Conservation (phyloP, 2,113 vertebrate genomes). For the Oxyruncus cristatus region DNA sequence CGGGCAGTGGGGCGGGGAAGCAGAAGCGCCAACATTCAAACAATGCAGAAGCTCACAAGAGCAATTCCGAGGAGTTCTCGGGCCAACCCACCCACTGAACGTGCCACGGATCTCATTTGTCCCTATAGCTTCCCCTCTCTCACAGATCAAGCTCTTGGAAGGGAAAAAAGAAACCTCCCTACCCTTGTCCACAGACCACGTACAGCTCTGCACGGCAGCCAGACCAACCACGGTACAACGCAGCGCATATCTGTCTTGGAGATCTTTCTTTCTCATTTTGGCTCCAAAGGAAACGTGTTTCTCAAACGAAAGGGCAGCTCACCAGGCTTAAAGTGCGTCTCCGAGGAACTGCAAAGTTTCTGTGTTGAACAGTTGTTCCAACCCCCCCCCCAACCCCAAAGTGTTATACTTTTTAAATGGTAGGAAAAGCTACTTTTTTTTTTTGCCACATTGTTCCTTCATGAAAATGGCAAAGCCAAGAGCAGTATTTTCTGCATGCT, state of each 20-base stretch:
- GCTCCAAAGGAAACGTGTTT: not conserved
- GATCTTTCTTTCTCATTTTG: not conserved
- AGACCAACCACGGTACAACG: not conserved
- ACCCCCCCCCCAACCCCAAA: not conserved
- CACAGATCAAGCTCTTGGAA: not conserved
- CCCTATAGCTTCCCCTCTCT: not conserved
- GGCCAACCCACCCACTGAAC: not conserved
- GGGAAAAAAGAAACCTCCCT: not conserved
- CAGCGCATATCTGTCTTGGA: not conserved
- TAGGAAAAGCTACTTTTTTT: not conserved
- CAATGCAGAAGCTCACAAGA: not conserved
- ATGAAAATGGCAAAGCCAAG: not conserved
- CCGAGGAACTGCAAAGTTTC: not conserved
- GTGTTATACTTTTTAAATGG: not conserved
- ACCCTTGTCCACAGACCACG: not conserved
- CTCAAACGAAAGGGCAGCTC: not conserved
- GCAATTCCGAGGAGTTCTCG: not conserved
- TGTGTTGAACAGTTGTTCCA: not conserved
- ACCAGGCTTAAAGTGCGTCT: not conserved
- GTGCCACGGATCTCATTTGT: not conserved
- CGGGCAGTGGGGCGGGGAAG: rapidly evolving
- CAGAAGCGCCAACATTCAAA: not conserved
- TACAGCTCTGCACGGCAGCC: not conserved
- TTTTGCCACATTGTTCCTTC: not conserved
- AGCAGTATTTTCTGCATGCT: not conserved